Percentiles rank a stretch among this genome's conserved stretches.
Evolutionary conservation across 64 coral and sea anemone species (phyloP).

Genomic region (Montipora efflorescens): DNA sequence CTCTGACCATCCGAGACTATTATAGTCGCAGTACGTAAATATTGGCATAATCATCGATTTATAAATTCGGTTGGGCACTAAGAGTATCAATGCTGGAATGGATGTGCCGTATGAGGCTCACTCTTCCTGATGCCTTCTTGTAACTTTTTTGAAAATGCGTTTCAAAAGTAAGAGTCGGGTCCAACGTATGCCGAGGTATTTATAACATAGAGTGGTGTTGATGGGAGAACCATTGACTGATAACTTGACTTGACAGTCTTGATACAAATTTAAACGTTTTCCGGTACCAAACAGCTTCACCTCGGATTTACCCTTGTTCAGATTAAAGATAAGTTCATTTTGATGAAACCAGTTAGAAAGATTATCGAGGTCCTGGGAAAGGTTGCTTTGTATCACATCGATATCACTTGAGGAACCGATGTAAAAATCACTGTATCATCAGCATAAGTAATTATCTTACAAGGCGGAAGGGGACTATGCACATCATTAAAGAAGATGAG

Average conservation of each 20-base stretch:
- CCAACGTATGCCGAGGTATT: constrained; percentile 29
- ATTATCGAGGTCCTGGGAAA: constrained; percentile 7
- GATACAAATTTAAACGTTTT: constrained; percentile 12
- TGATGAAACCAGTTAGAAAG: constrained; percentile 15
- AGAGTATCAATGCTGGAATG: neutral
- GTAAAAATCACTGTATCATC: constrained; percentile 75
- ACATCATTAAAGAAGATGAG: constrained; percentile 65
- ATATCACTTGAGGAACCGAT: constrained; percentile 55
- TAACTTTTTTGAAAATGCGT: constrained; percentile 53
- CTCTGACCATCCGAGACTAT: constrained; percentile 57
- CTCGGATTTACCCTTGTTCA: constrained; percentile 33
- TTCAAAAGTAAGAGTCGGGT: constrained; percentile 11
- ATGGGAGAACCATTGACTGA: constrained; percentile 9
- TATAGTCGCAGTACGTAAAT: constrained; percentile 66
- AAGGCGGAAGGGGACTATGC: constrained; percentile 30
- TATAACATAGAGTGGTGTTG: constrained; percentile 42
- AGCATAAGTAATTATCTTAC: constrained; percentile 55
- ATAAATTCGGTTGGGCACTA: constrained; percentile 25
- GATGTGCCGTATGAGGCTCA: neutral
- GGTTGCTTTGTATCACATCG: constrained; percentile 50
- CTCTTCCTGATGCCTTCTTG: constrained; percentile 48
- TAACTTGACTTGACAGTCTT: neutral
- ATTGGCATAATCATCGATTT: constrained; percentile 65
- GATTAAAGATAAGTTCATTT: constrained; percentile 52
- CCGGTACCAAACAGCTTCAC: constrained; percentile 40